These are phyloP conservation scores for Micrastur ruficollis DNA, from an alignment of 2,797 vertebrate species.

Conservation along the genomic window DNA sequence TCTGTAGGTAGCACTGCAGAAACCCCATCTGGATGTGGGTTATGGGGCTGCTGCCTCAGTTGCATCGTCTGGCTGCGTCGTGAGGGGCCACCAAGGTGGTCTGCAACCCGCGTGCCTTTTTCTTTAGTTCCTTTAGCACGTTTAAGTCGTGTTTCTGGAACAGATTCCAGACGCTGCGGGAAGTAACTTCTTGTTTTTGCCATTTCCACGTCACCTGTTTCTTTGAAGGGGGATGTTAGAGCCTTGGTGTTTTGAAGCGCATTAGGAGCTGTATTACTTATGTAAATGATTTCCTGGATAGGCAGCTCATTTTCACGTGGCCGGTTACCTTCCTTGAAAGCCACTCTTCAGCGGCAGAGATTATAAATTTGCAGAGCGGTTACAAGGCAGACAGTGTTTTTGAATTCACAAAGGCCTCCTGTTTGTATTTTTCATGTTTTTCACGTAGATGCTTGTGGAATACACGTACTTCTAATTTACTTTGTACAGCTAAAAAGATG, in stretches of 20 bases:
- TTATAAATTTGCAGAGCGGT: background rate
- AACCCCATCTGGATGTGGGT: rapidly evolving
- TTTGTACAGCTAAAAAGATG: background rate
- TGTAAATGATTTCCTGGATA: background rate
- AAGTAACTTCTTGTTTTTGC: no score
- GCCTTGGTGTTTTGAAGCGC: background rate
- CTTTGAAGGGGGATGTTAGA: background rate
- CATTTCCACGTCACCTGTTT: background rate
- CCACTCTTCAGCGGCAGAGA: background rate
- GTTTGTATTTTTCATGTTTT: background rate
- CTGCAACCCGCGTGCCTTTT: rapidly evolving
- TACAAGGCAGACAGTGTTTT: background rate
- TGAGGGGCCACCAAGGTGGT: background rate
- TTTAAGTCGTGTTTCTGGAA: background rate
- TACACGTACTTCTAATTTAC: rapidly evolving
- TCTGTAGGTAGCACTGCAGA: background rate
- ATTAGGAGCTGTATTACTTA: background rate
- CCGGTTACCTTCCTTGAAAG: background rate
- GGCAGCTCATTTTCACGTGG: background rate
- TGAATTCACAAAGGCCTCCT: background rate
- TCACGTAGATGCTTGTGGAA: rapidly evolving
- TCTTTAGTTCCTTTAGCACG: background rate
- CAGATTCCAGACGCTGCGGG: rapidly evolving
- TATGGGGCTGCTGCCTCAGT: rapidly evolving
- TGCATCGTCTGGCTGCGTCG: rapidly evolving